Evolutionary conservation across 2,113 vertebrate species (phyloP).

Genomic region (Festucalex cinctus): DNA sequence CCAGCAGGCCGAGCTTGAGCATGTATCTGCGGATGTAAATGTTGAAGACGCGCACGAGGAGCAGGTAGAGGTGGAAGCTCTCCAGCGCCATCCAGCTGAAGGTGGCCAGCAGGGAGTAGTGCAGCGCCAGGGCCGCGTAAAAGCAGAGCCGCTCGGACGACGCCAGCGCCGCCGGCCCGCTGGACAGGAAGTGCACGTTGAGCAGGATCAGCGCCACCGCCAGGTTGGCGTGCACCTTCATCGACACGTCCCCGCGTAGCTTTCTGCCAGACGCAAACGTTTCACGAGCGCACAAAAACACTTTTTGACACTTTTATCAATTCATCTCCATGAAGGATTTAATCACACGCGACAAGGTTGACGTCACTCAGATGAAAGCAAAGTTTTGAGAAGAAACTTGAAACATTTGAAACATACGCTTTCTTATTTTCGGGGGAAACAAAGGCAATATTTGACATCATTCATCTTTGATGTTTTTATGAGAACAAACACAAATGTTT

Average conservation of each 20-base stretch:
- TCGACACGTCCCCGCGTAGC: constrained; percentile 32
- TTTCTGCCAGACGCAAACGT: constrained; percentile 24
- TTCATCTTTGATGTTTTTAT: too few relatives aligned
- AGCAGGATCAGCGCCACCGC: constrained; percentile 53
- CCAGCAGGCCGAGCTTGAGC: constrained; percentile 63
- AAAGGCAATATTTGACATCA: too few relatives aligned
- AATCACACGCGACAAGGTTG: too few relatives aligned
- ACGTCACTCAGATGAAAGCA: too few relatives aligned
- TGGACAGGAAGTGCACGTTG: constrained; percentile 52
- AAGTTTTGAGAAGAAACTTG: too few relatives aligned
- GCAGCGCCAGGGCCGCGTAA: constrained; percentile 41
- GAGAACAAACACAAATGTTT: too few relatives aligned
- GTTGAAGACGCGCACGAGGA: constrained; percentile 68
- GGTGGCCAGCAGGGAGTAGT: constrained; percentile 64
- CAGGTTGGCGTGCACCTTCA: constrained; percentile 57
- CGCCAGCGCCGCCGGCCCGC: background rate
- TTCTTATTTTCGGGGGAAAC: too few relatives aligned
- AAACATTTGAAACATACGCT: too few relatives aligned
- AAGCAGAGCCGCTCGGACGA: constrained; percentile 19
- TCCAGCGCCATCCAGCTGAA: constrained; percentile 71
- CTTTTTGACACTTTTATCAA: too few relatives aligned
- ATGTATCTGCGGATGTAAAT: constrained; percentile 69
- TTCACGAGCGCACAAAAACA: too few relatives aligned
- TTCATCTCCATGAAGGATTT: too few relatives aligned
- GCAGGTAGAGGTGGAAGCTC: constrained; percentile 69